Evolutionary conservation across 2,888 invertebrate genomes (phyloP).

Genomic region (Microchrysa polita): DNA sequence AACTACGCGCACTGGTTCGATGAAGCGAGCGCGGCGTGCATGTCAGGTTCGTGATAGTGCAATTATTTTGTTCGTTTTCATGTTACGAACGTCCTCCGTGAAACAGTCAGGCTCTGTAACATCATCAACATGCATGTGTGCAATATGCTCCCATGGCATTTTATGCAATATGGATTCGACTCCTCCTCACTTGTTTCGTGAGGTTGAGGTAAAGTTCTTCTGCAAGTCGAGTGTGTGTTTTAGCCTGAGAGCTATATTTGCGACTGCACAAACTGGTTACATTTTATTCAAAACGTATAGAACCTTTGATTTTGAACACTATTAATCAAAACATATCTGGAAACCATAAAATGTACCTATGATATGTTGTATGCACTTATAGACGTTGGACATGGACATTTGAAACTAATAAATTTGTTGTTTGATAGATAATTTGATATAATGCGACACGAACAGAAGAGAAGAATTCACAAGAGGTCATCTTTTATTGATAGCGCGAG

Average conservation of each 20-base stretch:
- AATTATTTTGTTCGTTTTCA: conserved; percentile 34
- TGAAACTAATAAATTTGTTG: conserved; percentile 38
- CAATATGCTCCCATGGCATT: conserved; percentile 27
- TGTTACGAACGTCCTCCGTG: conserved; percentile 10
- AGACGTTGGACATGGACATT: no score
- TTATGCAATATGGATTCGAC: no score
- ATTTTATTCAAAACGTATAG: conserved; percentile 18
- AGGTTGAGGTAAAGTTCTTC: no score
- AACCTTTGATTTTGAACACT: conserved; percentile 38
- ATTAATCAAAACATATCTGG: conserved; percentile 32
- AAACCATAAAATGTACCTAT: not conserved
- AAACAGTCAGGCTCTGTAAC: not conserved
- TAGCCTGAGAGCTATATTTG: no score
- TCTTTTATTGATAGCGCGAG: not conserved
- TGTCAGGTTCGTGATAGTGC: conserved; percentile 37
- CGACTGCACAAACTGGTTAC: conserved; percentile 21
- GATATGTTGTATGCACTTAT: no score
- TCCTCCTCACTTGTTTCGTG: no score
- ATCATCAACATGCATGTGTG: conserved; percentile 32
- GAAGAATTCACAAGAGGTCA: conserved; percentile 8
- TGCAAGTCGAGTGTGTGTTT: no score
- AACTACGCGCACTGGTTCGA: not conserved
- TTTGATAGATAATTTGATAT: conserved; percentile 37
- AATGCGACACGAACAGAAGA: conserved; percentile 39
- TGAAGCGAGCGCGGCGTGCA: no score